These are phyloP conservation scores for Hypothenemus hampei DNA, from an alignment of 1,140 invertebrate species.

Conservation along the genomic window DNA sequence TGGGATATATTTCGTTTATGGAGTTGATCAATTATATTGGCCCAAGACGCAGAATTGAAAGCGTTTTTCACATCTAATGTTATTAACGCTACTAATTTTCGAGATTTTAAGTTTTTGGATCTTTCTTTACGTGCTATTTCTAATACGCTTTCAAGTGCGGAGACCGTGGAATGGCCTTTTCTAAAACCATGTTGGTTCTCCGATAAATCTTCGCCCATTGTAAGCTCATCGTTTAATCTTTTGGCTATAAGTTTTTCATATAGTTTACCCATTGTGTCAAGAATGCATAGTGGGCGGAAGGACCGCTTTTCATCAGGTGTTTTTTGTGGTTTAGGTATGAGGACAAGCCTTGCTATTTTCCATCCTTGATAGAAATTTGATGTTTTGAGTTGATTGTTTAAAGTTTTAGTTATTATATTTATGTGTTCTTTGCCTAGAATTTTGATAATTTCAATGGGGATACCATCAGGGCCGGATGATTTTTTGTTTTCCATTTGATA, in stretches of 20 bases:
- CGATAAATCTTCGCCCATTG: neutral
- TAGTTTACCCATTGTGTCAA: neutral
- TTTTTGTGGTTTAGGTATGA: neutral
- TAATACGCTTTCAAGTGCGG: neutral
- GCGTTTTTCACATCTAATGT: neutral
- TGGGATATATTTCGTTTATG: too few relatives aligned
- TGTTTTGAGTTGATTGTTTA: too few relatives aligned
- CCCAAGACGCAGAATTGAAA: neutral
- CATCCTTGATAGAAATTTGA: neutral
- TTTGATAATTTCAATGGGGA: too few relatives aligned
- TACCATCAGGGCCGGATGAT: too few relatives aligned
- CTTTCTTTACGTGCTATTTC: neutral
- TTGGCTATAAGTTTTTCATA: neutral
- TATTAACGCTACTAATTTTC: neutral
- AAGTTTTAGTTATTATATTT: too few relatives aligned
- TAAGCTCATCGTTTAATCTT: neutral
- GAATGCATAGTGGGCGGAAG: neutral
- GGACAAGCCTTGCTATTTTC: neutral
- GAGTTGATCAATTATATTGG: too few relatives aligned
- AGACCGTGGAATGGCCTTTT: neutral
- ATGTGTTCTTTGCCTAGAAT: too few relatives aligned
- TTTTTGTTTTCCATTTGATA: too few relatives aligned
- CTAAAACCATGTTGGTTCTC: neutral
- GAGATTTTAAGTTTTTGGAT: neutral
- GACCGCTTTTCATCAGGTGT: neutral